Conservation (phyloP, 92 coral and sea anemone genomes). For the Porites divaricata region DNA sequence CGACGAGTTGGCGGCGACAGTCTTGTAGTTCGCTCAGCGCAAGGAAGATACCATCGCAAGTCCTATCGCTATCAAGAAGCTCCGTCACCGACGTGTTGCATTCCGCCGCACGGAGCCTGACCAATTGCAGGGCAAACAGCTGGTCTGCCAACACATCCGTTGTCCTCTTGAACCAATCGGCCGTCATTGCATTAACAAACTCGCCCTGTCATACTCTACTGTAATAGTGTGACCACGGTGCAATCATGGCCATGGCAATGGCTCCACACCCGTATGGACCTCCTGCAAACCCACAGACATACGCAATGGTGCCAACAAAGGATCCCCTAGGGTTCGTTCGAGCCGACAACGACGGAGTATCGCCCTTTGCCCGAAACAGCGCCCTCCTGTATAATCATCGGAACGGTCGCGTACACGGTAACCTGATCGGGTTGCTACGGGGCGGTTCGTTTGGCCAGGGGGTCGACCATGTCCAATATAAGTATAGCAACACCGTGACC, state of each 20-base stretch:
- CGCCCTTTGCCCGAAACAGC: not conserved
- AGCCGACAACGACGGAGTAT: not conserved
- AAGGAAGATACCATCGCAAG: too few species aligned
- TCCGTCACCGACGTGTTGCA: not conserved
- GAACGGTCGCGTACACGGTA: not conserved
- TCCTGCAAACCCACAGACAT: not conserved
- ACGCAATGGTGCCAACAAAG: not conserved
- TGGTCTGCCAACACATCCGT: slow-evolving; percentile 9
- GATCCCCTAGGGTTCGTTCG: slow-evolving; percentile 2
- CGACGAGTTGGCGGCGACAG: not conserved
- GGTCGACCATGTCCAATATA: not conserved
- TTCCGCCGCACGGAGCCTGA: not conserved
- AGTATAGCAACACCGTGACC: not conserved
- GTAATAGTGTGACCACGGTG: not conserved
- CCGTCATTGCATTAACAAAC: not conserved
- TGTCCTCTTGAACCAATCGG: slow-evolving; percentile 10
- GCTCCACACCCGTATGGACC: not conserved
- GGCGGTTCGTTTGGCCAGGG: not conserved
- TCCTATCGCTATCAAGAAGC: too few species aligned
- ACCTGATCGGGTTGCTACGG: not conserved
- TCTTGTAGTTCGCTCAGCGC: not conserved
- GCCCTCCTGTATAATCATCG: slow-evolving; percentile 4
- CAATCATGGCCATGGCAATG: not conserved
- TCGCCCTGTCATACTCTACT: too few species aligned
- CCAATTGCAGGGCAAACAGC: not conserved